phyloP scores from a whole-genome alignment of 1,140 invertebrate species.

The Cyrtorhinus lividipennis region DNA sequence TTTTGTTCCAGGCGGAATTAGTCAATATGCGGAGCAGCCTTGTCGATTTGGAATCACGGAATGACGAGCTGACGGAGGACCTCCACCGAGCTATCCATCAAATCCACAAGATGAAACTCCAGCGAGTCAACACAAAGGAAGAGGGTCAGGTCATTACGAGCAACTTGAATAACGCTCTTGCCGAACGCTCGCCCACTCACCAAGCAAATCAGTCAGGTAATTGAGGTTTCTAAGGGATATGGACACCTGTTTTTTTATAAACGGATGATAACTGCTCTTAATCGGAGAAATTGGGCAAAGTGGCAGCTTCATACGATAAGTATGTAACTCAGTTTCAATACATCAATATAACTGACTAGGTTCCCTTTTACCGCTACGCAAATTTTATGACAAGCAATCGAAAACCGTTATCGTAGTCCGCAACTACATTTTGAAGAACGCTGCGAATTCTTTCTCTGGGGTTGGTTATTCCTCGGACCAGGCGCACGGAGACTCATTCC shows the following conservation, averaged over 20 bases:
- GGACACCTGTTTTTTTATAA: not conserved
- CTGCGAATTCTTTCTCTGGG: no score
- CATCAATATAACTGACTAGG: not conserved
- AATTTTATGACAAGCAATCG: no score
- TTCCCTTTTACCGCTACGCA: no score
- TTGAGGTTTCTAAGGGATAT: not conserved
- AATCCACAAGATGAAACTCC: constrained; percentile 44
- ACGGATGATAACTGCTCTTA: not conserved
- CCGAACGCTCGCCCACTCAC: constrained; percentile 29
- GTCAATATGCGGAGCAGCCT: constrained; percentile 54
- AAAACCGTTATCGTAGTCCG: no score
- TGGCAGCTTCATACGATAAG: not conserved
- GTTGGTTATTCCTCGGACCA: no score
- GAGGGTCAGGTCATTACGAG: constrained; percentile 11
- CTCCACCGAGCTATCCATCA: constrained; percentile 45
- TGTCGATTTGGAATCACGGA: constrained; percentile 43
- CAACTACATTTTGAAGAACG: no score
- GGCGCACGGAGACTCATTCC: no score
- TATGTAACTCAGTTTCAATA: not conserved
- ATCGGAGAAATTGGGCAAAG: not conserved
- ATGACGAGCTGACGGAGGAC: constrained; percentile 43
- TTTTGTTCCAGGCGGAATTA: constrained; percentile 51
- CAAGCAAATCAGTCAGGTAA: constrained; percentile 18
- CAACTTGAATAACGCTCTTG: constrained; percentile 30
- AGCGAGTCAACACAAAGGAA: constrained; percentile 29